Base-by-base conservation (phyloP, 2,113 vertebrate species). In the Nothobranchius kuhntae region DNA sequence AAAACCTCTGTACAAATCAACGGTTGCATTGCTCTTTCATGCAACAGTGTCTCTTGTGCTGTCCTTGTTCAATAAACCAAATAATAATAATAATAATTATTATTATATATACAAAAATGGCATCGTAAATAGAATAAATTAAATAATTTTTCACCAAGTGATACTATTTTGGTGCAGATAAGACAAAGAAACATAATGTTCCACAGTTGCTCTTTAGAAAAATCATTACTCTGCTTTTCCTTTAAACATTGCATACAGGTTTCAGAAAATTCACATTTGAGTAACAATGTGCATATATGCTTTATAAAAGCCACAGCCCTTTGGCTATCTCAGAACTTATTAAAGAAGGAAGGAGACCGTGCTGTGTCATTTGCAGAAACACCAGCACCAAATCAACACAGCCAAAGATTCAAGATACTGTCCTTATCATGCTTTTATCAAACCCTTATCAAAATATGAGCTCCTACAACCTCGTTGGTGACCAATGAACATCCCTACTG, bases 401-500 rank as follows among this genome's bases (percentile, higher is more conserved):
- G 65, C 66, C 38, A 72, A 59, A 85, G 83, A 91, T 92, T 85
- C 81, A 77, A 88, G 86, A 89, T 88, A 83, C 63, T 80, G 63
- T 69, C 59, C 83, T 90, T 91, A 91, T 92, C 89, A 36, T 74
- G 71, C 54, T 60, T 76, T 89, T 78, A 91, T 89, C 84, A 57
- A 73, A 73, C 56, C 76, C 84, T 89, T 89, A 87, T 91, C 86
- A 88, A 89, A 89, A 80, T 87, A 82, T 86, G 80, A 86, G 83
- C 74, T 82, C 65, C 78, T 66, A 55, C 54, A 75, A 71, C 73
- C 54, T 71, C 46, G 48, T 67, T 73, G 77, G 48, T 81, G 81
- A 87, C 87, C 85, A 83, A 80, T 83, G 81, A 67, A 81, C 79
- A 89, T 82, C 77, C 66, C 55, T 61, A 47, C 73, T 86, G 85